phyloP scores from a whole-genome alignment of 2,888 invertebrate genomes.

The Hirtodrosophila duncani region DNA sequence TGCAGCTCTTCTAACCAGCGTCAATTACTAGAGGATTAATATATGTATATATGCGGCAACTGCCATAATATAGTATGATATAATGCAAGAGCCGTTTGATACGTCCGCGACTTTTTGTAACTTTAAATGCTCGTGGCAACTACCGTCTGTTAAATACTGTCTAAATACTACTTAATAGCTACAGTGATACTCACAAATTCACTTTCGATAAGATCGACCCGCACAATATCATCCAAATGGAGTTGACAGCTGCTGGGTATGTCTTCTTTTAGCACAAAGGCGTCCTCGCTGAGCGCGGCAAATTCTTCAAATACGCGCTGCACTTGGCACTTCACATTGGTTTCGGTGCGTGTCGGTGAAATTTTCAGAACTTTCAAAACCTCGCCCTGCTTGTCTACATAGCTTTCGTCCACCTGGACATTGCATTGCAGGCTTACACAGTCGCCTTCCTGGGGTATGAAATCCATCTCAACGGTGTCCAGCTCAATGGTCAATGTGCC shows the following conservation, averaged over 20 bases:
- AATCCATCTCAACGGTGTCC: constrained; percentile 82
- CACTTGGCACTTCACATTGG: constrained; percentile 78
- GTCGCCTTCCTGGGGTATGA: constrained; percentile 85
- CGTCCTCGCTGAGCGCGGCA: constrained; percentile 81
- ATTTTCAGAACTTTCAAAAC: constrained; percentile 83
- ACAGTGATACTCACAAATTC: constrained; percentile 79
- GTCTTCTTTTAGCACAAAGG: constrained; percentile 81
- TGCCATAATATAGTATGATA: too few species aligned
- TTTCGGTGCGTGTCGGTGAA: constrained; percentile 81
- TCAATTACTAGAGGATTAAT: too few species aligned
- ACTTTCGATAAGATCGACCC: constrained; percentile 86
- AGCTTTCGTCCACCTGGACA: constrained; percentile 82
- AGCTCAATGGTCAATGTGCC: constrained; percentile 81
- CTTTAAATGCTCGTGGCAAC: too few species aligned
- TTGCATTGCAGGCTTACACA: constrained; percentile 83
- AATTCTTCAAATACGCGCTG: constrained; percentile 77
- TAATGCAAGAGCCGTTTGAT: too few species aligned
- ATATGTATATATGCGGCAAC: too few species aligned
- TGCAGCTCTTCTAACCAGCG: too few species aligned
- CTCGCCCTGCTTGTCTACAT: constrained; percentile 79
- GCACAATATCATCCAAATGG: constrained; percentile 82
- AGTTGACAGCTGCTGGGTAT: constrained; percentile 81
- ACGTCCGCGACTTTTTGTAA: too few species aligned
- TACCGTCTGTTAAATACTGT: too few species aligned
- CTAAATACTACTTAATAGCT: too few species aligned